Base-by-base conservation (phyloP, 2,888 invertebrate genomes). In the Carabus problematicus region DNA sequence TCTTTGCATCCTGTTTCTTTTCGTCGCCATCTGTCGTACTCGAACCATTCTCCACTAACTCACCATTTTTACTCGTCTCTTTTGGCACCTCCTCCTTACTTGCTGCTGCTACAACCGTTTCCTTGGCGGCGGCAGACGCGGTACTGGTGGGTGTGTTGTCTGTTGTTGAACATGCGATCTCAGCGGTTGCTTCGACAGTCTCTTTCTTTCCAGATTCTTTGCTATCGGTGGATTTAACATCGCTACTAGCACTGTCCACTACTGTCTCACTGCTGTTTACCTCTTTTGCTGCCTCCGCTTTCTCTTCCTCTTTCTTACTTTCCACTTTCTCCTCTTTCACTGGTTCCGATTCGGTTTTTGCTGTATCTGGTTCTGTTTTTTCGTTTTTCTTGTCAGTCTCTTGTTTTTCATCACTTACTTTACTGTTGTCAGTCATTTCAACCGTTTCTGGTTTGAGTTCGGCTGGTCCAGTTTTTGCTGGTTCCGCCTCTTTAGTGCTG, bases 1-100 rank as follows among this genome's bases (percentile, higher is more conserved):
- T 76, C 29, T 76, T 77, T 29, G 52, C 11, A 16, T 70, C 64
- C 14, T 62, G 66, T 39, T 70, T 72, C 1, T 78, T 78, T 66
- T 81, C 80, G 6, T 79, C 75, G 29, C 29, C 29, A 29, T 29
- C 29, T 29, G 29, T 29, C 4, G 75, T 72, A 82, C 77, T 71
- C 82, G 78, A 58, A 69, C 72, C 68, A 67, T 71, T 67, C 62
- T 72, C 71, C 62, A 41, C 81, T 80, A 6, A 78, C 77, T 61
- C 29, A 59, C 70, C 58, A 58, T 70, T 66, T 70, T 70, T 54
- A 43, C 54, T 63, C 60, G 29, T 71, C 70, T 16, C 72, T 74
- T 58, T 75, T 72, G 61, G 56, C 55, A 59, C 62, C 45, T 42
- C 58, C 40, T 68, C 67, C 40, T 71, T 58, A 45, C 14, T 67